These are phyloP conservation scores for Alviniconcha strummeri DNA, from an alignment of 2,888 invertebrate genomes.

Conservation along the genomic window DNA sequence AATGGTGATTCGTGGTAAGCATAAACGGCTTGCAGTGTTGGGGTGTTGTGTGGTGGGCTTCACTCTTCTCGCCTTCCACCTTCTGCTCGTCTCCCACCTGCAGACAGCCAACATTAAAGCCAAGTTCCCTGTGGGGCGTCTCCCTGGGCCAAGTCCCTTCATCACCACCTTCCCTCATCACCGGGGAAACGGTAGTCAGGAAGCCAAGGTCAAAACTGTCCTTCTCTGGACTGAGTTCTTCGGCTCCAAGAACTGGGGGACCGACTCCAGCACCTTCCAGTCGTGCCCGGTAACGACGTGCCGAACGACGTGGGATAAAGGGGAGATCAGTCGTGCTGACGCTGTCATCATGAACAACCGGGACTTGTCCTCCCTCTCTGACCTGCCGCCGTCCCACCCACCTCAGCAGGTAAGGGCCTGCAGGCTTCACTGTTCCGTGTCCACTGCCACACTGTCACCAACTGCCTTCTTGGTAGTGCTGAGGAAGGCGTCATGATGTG, in stretches of 20 bases:
- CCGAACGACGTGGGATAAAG: not conserved
- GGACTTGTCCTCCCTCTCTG: not conserved
- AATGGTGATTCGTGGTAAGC: too few relatives aligned
- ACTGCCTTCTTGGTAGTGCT: too few relatives aligned
- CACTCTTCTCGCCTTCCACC: too few relatives aligned
- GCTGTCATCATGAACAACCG: conserved; percentile 24
- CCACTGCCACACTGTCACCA: too few relatives aligned
- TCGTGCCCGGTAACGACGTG: conserved; percentile 14
- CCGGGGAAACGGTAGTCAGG: not conserved
- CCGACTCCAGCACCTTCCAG: not conserved
- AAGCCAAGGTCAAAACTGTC: not conserved
- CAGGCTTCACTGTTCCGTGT: too few relatives aligned
- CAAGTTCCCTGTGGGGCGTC: conserved; percentile 14
- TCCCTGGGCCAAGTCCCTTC: not conserved
- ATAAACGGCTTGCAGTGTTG: too few relatives aligned
- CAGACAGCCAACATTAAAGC: not conserved
- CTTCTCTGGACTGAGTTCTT: conserved; percentile 27
- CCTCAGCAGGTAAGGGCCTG: conserved; percentile 19
- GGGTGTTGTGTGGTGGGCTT: too few relatives aligned
- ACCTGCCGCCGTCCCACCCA: conserved; percentile 16
- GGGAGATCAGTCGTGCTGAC: conserved; percentile 6
- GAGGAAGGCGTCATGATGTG: too few relatives aligned
- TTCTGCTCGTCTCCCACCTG: too few relatives aligned
- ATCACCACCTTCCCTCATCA: not conserved
- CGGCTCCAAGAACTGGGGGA: conserved; percentile 5